phyloP scores from a whole-genome alignment of 2,113 vertebrate species.

The Notothenia coriiceps region DNA sequence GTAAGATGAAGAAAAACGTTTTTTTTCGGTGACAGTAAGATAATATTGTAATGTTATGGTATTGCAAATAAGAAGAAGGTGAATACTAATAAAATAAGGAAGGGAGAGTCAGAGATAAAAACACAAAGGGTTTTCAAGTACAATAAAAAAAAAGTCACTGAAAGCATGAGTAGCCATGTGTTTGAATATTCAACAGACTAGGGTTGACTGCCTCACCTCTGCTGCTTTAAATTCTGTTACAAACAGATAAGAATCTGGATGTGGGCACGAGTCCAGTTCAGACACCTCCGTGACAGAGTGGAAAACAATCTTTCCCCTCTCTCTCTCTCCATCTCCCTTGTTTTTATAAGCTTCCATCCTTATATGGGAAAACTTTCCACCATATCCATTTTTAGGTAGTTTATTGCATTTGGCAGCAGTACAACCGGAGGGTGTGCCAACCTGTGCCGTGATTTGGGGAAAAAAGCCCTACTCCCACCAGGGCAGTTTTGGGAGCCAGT shows the following conservation, averaged over 20 bases:
- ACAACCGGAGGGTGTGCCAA: conserved; percentile 80
- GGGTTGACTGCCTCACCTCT: conserved; percentile 31
- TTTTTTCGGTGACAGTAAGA: too few species aligned
- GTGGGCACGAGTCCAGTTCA: conserved; percentile 51
- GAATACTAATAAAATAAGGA: neutral
- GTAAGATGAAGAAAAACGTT: neutral
- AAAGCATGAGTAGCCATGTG: conserved; percentile 30
- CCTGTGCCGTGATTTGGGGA: conserved; percentile 80
- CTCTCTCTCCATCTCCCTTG: conserved; percentile 72
- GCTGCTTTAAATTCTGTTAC: conserved; percentile 23
- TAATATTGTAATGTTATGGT: too few species aligned
- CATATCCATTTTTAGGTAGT: conserved; percentile 85
- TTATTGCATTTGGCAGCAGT: conserved; percentile 83
- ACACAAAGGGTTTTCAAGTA: conserved; percentile 5
- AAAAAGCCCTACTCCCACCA: conserved; percentile 65
- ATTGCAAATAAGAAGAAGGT: too few species aligned
- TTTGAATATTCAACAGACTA: conserved; percentile 22
- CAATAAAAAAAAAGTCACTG: conserved; percentile 16
- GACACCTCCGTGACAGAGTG: conserved; percentile 81
- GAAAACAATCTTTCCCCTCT: conserved; percentile 80
- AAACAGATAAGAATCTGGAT: conserved; percentile 66
- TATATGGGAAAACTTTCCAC: conserved; percentile 84
- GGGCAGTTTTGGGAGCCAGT: conserved; percentile 43
- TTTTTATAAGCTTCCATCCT: conserved; percentile 79
- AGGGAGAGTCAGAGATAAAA: conserved; percentile 21